Evolutionary conservation across 2,797 vertebrate species (phyloP).

Genomic region (Mastacembelus armatus): DNA sequence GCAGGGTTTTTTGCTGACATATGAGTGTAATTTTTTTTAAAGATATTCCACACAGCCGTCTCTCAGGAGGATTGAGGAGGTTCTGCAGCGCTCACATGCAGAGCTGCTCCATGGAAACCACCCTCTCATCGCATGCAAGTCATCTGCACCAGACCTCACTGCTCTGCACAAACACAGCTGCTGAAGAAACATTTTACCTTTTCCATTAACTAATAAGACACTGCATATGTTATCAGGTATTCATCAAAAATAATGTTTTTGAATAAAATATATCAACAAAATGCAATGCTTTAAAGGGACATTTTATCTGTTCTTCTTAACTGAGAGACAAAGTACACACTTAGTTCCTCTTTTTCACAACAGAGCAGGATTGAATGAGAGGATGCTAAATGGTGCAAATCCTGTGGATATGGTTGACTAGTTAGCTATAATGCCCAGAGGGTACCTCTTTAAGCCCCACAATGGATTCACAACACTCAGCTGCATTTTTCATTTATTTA

Average conservation of each 20-base stretch:
- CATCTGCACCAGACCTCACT: constrained; percentile 40
- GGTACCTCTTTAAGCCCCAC: constrained; percentile 26
- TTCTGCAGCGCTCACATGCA: constrained; percentile 74
- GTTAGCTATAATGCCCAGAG: constrained; percentile 58
- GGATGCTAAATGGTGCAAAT: constrained; percentile 30
- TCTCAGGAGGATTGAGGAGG: constrained; percentile 79
- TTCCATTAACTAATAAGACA: constrained; percentile 7
- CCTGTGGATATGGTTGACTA: constrained; percentile 57
- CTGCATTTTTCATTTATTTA: constrained; percentile 59
- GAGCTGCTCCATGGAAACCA: constrained; percentile 85
- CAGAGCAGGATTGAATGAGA: constrained; percentile 12
- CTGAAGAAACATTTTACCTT: constrained; percentile 14
- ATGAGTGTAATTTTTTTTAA: constrained; percentile 35
- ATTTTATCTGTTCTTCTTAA: not conserved
- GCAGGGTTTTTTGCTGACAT: constrained; percentile 37
- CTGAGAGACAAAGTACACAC: not conserved
- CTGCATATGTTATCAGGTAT: not conserved
- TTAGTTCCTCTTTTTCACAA: constrained; percentile 26
- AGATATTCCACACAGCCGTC: constrained; percentile 57
- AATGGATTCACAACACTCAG: constrained; percentile 50
- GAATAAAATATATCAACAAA: not conserved
- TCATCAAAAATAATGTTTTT: not conserved
- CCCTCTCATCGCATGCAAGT: constrained; percentile 58
- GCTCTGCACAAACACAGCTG: constrained; percentile 39
- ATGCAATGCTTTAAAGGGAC: not conserved